These are phyloP conservation scores for Venustoraphidia nigricollis DNA, from an alignment of 2,888 invertebrate species.

Conservation along the genomic window DNA sequence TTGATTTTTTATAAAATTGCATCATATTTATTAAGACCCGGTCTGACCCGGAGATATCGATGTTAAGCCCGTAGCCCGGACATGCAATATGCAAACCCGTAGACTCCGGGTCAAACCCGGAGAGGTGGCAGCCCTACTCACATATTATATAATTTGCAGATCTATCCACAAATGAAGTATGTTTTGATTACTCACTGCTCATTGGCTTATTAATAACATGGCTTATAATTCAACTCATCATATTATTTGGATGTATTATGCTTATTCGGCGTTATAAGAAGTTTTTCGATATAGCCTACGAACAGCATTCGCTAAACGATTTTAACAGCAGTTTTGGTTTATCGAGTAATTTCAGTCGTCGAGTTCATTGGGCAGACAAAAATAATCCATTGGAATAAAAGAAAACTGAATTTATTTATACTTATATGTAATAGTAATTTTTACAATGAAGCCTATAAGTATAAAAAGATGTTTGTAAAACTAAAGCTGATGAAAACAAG, in stretches of 20 bases:
- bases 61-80: too few species aligned
- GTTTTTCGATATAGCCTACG: slow-evolving; percentile 30
- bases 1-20: too few species aligned
- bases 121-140: background rate
- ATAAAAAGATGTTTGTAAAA: too few species aligned
- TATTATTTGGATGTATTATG: slow-evolving; percentile 35
- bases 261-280: slow-evolving; percentile 37
- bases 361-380: slow-evolving; percentile 53
- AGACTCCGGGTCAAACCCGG: too few species aligned
- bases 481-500: too few species aligned
- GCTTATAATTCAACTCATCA: slow-evolving; percentile 37
- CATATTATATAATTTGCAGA: slow-evolving; percentile 17
- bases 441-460: too few species aligned
- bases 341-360: slow-evolving; percentile 42
- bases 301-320: slow-evolving; percentile 27
- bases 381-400: background rate
- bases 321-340: slow-evolving; percentile 46
- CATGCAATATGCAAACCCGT: too few species aligned
- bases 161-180: slow-evolving; percentile 24
- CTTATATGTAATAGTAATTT: too few species aligned
- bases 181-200: slow-evolving; percentile 32
- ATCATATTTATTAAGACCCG: too few species aligned
- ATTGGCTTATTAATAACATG: slow-evolving; percentile 37
- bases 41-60: too few species aligned
- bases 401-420: too few species aligned